Base-by-base conservation (phyloP, 2,797 vertebrate species). In the Lates japonicus region DNA sequence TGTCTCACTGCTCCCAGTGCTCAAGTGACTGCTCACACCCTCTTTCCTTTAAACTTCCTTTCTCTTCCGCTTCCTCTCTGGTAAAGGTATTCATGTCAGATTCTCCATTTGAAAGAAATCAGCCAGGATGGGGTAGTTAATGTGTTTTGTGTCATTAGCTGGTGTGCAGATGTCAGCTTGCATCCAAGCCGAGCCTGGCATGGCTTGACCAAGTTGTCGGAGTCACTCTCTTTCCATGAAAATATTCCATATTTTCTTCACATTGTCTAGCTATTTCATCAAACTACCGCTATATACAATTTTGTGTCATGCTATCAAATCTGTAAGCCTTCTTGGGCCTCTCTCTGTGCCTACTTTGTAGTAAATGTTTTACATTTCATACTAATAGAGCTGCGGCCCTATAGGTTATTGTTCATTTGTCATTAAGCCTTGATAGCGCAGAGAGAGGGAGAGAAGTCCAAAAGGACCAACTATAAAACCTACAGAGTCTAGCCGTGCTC, bases 401-500 rank as follows among this genome's bases (percentile, higher is more conserved):
- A 39, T 82, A 70, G 76, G 66, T 88, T 88, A 84, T 87, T 90
- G 80, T 88, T 88, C 66, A 90, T 90, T 89, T 84, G 87, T 86
- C 85, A 88, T 87, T 84, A 87, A 84, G 86, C 52, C 68, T 62
- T 61, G 70, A 80, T 68, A 68, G 74, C 51, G 64, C 5, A 54
- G 59, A 80, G 60, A 64, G 72, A 74, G 61, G 68, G 65, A 76
- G 72, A 76, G 73, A 62, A 73, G 85, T 90, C 87, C 79, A 86
- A 89, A 82, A 94, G 94, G 95, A 95, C 93, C 94, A 90, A 95
- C 95, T 95, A 96, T 96, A 97, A 96, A 96, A 97, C 96, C 96
- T 95, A 96, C 96, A 87, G 95, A 96, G 96, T 97, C 96, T 95
- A 97, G 95, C 95, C 94, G 93, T 96, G 96, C 97, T 98, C 96